phyloP scores from a whole-genome alignment of 2,113 vertebrate genomes.

The Lucifuga dentata region DNA sequence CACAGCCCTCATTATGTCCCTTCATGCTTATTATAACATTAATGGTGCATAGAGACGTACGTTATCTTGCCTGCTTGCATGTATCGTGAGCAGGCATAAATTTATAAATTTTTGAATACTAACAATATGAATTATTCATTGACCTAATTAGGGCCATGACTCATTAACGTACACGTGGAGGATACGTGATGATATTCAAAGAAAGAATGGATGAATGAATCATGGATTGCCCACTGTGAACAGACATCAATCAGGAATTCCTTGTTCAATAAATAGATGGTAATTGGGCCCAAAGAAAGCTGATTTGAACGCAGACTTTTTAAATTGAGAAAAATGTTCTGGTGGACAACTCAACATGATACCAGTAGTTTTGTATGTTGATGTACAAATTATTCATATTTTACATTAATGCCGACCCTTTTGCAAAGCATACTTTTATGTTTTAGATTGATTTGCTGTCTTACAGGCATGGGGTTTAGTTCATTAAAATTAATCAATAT shows the following conservation, averaged over 20 bases:
- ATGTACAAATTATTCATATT: conserved; percentile 15
- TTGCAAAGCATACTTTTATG: too few species aligned
- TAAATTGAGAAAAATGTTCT: conserved; percentile 33
- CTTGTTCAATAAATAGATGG: conserved; percentile 64
- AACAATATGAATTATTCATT: conserved; percentile 70
- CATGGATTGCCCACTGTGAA: conserved; percentile 67
- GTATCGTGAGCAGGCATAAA: conserved; percentile 28
- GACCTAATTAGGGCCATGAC: conserved; percentile 67
- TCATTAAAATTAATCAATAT: too few species aligned
- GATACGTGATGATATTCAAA: conserved; percentile 53
- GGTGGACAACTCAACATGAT: conserved; percentile 25
- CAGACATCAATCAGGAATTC: conserved; percentile 59
- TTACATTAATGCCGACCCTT: neutral
- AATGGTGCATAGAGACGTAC: neutral
- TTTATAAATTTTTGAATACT: conserved; percentile 41
- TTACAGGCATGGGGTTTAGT: too few species aligned
- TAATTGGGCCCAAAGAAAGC: conserved; percentile 79
- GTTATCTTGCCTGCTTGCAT: conserved; percentile 20
- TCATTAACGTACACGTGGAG: conserved; percentile 63
- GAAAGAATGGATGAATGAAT: conserved; percentile 62
- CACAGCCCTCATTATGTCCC: conserved; percentile 17
- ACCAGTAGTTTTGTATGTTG: neutral
- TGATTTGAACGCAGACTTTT: conserved; percentile 56
- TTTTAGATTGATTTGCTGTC: too few species aligned
- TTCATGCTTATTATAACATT: conserved; percentile 22